A percentile compares a stretch with the other conserved stretches of the same genome.
Evolutionary conservation across 1,140 invertebrate genomes (phyloP).

Genomic region (Bombus affinis): DNA sequence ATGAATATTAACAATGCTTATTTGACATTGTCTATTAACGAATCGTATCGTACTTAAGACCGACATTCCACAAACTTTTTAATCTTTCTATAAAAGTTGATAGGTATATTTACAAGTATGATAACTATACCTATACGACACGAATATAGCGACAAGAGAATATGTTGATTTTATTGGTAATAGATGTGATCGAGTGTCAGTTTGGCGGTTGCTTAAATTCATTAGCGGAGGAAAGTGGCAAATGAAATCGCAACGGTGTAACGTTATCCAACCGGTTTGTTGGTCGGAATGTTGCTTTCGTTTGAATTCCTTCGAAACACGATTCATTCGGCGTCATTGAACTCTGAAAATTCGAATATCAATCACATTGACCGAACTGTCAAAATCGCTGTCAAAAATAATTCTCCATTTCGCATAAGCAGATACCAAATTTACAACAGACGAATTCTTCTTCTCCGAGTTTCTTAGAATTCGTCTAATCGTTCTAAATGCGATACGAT

Average conservation of each 20-base stretch:
- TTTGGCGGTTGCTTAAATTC: conserved; percentile 13
- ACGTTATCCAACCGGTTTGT: not conserved
- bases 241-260: not conserved
- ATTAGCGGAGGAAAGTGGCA: not conserved
- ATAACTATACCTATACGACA: conserved; percentile 48
- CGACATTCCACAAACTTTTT: not conserved
- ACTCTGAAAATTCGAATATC: conserved; percentile 3
- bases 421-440: not conserved
- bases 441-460: not conserved
- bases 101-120: not conserved
- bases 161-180: conserved; percentile 41
- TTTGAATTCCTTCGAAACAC: not conserved
- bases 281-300: not conserved
- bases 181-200: conserved; percentile 17
- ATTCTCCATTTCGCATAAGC: not conserved
- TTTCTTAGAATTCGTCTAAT: not conserved
- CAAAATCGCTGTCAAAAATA: not conserved
- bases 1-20: not conserved
- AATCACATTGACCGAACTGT: not conserved
- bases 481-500: not conserved
- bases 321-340: not conserved
- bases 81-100: not conserved
- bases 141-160: too few species aligned
- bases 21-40: not conserved
- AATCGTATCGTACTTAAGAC: not conserved